Conservation (phyloP, 2,888 invertebrate genomes). For the Sialis lutaria region DNA sequence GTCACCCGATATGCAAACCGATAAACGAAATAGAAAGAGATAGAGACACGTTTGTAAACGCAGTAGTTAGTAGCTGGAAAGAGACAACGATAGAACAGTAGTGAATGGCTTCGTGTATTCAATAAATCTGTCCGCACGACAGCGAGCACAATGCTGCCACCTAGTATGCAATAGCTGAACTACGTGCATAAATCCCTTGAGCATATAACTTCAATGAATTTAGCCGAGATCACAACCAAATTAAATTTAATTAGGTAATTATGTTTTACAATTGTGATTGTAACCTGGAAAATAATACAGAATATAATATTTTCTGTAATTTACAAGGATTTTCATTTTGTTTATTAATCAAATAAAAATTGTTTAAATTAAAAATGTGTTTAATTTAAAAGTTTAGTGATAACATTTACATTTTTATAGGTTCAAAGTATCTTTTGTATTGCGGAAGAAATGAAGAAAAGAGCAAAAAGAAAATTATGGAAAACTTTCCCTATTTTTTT, state of each 20-base stretch:
- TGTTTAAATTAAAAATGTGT: too few relatives aligned
- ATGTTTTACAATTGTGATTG: background rate
- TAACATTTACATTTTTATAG: too few relatives aligned
- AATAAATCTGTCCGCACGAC: constrained; percentile 10
- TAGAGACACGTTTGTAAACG: too few relatives aligned
- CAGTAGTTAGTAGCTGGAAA: too few relatives aligned
- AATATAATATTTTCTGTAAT: background rate
- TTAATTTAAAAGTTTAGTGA: too few relatives aligned
- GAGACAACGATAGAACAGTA: constrained; percentile 7
- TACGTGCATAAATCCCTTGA: constrained; percentile 10
- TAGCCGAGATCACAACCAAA: constrained; percentile 4
- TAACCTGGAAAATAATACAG: background rate
- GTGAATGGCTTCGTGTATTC: constrained; percentile 10
- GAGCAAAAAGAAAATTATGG: background rate
- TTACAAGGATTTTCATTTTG: background rate
- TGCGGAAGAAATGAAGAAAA: too few relatives aligned
- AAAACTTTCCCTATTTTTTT: background rate
- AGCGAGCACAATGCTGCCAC: constrained; percentile 16
- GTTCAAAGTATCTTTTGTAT: too few relatives aligned
- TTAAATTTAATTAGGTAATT: background rate
- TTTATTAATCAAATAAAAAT: background rate
- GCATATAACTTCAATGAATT: background rate
- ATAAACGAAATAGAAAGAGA: too few relatives aligned
- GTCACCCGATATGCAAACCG: background rate
- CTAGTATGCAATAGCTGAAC: constrained; percentile 22